Conservation (phyloP, 2,888 invertebrate genomes). For the Capitulum mitella region DNA sequence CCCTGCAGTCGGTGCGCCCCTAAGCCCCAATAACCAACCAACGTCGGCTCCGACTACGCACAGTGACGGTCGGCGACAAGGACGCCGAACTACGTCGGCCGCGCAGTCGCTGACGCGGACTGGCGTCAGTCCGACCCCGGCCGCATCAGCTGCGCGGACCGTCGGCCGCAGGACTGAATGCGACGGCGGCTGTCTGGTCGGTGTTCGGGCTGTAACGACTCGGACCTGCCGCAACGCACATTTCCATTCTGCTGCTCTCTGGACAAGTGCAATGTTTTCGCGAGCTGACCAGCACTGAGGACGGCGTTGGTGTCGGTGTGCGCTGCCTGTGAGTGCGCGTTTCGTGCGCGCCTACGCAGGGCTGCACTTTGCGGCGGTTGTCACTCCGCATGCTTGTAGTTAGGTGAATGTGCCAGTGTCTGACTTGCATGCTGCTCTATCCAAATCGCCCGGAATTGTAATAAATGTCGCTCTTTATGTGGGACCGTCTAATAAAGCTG, state of each 20-base stretch:
- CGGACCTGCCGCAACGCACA: background rate
- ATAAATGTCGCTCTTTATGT: background rate
- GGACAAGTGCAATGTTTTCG: slow-evolving; percentile 4
- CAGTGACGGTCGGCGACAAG: too few species aligned
- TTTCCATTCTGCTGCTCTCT: background rate
- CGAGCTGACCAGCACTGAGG: background rate
- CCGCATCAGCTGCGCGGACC: too few species aligned
- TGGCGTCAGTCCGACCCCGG: too few species aligned
- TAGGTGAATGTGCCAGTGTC: background rate
- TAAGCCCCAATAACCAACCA: too few species aligned
- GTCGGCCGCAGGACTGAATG: too few species aligned
- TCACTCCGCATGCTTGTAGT: background rate
- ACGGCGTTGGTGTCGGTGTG: background rate
- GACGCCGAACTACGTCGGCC: background rate
- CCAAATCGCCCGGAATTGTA: background rate
- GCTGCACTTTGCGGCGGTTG: background rate
- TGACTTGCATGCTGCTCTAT: background rate
- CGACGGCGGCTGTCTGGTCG: too few species aligned
- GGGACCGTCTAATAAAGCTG: too few species aligned
- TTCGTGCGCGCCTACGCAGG: background rate
- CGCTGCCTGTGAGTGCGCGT: background rate
- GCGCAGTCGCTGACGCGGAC: background rate
- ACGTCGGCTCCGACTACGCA: too few species aligned
- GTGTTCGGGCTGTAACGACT: too few species aligned
- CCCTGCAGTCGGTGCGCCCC: too few species aligned